Evolutionary conservation across 2,797 vertebrate genomes (phyloP).

Genomic region (Bradypodion ventrale): DNA sequence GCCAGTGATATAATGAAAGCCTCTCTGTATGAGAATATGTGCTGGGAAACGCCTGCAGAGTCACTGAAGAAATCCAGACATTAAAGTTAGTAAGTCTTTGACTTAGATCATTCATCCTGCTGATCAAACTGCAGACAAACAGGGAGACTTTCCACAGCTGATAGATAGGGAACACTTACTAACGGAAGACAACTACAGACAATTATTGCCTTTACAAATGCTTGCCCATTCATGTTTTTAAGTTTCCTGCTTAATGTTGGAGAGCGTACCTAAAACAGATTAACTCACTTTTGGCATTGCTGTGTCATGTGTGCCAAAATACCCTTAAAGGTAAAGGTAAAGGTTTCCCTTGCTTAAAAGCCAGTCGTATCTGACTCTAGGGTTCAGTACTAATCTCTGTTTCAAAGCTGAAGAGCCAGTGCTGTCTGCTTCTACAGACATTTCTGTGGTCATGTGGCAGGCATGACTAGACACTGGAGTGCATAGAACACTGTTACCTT

Average conservation of each 20-base stretch:
- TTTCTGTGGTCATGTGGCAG: too few species aligned
- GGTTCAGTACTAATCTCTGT: too few species aligned
- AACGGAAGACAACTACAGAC: not conserved
- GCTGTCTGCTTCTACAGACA: too few species aligned
- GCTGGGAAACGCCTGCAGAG: constrained; percentile 10
- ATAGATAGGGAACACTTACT: not conserved
- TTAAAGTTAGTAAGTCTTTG: constrained; percentile 29
- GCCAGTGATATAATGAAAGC: not conserved
- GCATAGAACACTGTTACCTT: too few species aligned
- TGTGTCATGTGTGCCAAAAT: not conserved
- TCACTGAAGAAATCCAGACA: constrained; percentile 11
- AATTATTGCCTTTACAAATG: not conserved
- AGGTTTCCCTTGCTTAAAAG: too few species aligned
- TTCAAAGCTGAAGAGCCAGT: too few species aligned
- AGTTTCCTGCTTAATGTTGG: not conserved
- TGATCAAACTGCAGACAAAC: constrained; percentile 10
- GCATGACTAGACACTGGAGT: too few species aligned
- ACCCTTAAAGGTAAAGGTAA: not conserved
- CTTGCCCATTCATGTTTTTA: not conserved
- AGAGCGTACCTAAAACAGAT: not conserved
- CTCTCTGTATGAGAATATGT: not conserved
- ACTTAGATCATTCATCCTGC: constrained; percentile 12
- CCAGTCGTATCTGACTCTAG: too few species aligned
- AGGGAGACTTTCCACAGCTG: not conserved
- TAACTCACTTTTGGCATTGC: not conserved